phyloP scores from a whole-genome alignment of 2,888 invertebrate species.

The Philereme vetulata region DNA sequence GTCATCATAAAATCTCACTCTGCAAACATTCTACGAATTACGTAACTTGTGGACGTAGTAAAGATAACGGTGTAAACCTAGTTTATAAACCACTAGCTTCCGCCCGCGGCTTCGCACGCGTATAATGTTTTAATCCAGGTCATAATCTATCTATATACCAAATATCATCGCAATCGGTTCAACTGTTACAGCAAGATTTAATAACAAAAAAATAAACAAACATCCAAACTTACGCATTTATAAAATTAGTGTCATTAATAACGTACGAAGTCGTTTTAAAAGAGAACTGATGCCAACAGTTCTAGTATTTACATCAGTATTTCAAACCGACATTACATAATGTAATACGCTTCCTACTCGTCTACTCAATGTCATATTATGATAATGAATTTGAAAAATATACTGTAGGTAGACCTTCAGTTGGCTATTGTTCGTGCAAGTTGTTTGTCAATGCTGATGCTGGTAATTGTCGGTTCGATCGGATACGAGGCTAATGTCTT shows the following conservation, averaged over 20 bases:
- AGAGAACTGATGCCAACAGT: constrained; percentile 14
- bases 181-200: too few species aligned
- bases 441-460: constrained; percentile 41
- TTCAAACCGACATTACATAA: constrained; percentile 37
- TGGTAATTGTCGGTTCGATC: constrained; percentile 43
- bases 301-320: constrained; percentile 20
- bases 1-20: constrained; percentile 35
- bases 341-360: constrained; percentile 43
- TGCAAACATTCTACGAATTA: constrained; percentile 35
- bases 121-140: too few species aligned
- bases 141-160: too few species aligned
- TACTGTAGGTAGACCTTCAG: constrained; percentile 47
- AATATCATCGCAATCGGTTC: too few species aligned
- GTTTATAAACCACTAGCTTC: constrained; percentile 22
- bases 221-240: too few species aligned
- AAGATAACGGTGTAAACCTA: constrained; percentile 35
- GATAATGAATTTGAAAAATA: constrained; percentile 52
- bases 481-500: constrained; percentile 50
- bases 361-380: constrained; percentile 50
- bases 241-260: too few species aligned
- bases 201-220: too few species aligned
- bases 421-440: constrained; percentile 42
- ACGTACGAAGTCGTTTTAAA: constrained; percentile 3
- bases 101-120: not conserved
- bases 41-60: constrained; percentile 36